These are phyloP conservation scores for Seriola dumerili DNA, from an alignment of 2,113 vertebrate species.

Conservation along the genomic window DNA sequence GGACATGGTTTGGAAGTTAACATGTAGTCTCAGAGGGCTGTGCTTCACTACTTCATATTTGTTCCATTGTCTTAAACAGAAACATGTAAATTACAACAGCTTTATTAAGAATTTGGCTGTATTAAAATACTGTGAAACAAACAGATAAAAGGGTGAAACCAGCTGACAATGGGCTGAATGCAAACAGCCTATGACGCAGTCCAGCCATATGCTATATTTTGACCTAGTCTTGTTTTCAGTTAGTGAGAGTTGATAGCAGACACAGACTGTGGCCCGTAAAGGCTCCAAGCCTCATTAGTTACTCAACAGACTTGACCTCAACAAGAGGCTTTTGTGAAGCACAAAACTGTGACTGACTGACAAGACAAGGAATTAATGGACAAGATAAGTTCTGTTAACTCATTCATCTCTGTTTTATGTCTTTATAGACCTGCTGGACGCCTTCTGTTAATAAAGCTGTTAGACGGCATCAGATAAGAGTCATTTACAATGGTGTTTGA, in stretches of 20 bases:
- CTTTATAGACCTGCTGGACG: constrained; percentile 24
- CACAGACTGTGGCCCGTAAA: not conserved
- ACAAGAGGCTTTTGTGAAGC: constrained; percentile 17
- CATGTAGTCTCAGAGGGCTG: too few species aligned
- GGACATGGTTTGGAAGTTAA: too few species aligned
- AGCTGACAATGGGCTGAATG: too few species aligned
- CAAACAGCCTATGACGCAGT: too few species aligned
- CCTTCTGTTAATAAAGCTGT: constrained; percentile 29
- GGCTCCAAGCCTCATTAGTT: not conserved
- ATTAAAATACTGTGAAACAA: too few species aligned
- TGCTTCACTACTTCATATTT: too few species aligned
- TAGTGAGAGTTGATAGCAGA: not conserved
- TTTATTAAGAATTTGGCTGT: too few species aligned
- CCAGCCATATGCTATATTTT: too few species aligned
- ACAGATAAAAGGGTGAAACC: too few species aligned
- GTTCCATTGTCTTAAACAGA: too few species aligned
- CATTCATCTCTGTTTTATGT: constrained; percentile 9
- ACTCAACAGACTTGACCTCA: constrained; percentile 2
- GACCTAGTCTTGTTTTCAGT: too few species aligned
- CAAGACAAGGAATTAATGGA: not conserved
- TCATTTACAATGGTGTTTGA: constrained; percentile 37
- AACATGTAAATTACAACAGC: too few species aligned
- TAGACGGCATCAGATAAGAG: constrained; percentile 40
- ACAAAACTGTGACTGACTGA: not conserved
- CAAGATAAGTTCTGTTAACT: not conserved